These are phyloP conservation scores for Rhizomys pruinosus DNA, from an alignment of 2,113 vertebrate species.

Conservation along the genomic window DNA sequence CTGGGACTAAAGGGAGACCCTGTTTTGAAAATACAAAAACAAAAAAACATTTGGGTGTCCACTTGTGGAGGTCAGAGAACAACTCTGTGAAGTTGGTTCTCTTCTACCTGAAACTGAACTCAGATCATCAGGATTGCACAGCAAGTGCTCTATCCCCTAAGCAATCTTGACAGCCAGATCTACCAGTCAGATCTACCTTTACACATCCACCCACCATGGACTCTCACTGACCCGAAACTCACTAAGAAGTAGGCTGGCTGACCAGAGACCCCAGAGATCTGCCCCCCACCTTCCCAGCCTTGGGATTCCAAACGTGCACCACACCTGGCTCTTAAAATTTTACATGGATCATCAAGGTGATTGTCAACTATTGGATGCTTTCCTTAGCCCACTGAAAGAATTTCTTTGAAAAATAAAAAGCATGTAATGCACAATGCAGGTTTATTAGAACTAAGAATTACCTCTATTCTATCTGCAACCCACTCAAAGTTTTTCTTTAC, in stretches of 20 bases:
- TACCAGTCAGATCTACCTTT: too few relatives aligned
- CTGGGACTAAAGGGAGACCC: too few relatives aligned
- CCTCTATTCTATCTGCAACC: constrained; percentile 98
- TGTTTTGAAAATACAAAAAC: too few relatives aligned
- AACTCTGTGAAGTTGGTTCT: neutral
- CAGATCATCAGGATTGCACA: neutral
- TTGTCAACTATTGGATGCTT: neutral
- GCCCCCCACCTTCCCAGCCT: too few relatives aligned
- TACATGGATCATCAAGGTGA: neutral
- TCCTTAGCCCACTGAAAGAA: neutral
- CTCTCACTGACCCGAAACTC: too few relatives aligned
- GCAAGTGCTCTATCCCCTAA: neutral
- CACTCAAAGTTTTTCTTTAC: constrained; percentile 99
- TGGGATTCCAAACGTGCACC: neutral
- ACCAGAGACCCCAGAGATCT: too few relatives aligned
- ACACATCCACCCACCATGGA: too few relatives aligned
- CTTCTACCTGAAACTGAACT: neutral
- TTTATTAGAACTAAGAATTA: constrained; percentile 80
- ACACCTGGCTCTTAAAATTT: neutral
- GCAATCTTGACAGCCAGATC: too few relatives aligned
- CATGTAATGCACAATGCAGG: rapidly evolving
- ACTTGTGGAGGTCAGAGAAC: neutral
- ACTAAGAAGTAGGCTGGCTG: neutral
- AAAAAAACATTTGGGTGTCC: too few relatives aligned
- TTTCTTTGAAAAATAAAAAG: constrained; percentile 34